Base-by-base conservation (phyloP, 2,113 vertebrate species). In the Xiphophorus hellerii region DNA sequence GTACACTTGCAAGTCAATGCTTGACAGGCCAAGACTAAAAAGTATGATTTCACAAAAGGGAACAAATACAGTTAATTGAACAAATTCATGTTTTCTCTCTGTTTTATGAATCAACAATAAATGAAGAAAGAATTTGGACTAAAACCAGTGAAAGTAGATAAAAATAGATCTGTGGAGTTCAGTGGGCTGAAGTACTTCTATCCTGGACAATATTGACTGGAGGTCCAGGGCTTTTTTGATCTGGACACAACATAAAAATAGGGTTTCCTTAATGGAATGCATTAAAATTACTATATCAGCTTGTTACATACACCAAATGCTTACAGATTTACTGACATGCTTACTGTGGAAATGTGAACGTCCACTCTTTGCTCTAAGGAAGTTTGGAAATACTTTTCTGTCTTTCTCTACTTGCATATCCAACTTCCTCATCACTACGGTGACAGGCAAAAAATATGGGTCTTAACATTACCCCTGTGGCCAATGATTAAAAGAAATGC, bases 161-260 rank as follows among this genome's bases (percentile, higher is more conserved):
- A 79, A 44, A 73, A 75, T 78, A 83, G 82, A 85, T 87, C 35
- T 37, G 35, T 37, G 35, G 10, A 77, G 85, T 84, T 84, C 66
- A 72, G 74, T 80, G 65, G 44, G 82, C 86, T 62, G 83, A 76
- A 80, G 80, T 72, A 81, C 61, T 63, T 29, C 83, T 82, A 78
- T 87, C 82, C 87, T 10, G 2, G 1, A 73, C 25, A 62, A 33
- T 86, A 90, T 89, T 35, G 63, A 39, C 76, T 42, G 28, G 58
- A 88, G 69, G 70, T 74, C 72, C 77, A 66, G 9, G 71, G 62
- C 81, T 89, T 76, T 79, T 71, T 69, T 28, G 20, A 48, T 42
- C 31, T n/a, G 17, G 62, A 35, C 71, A 29, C 28, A 76, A 80
- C 44, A 48, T 48, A 7, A 48, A 15, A 48, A 17, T 33, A 44